Evolutionary conservation across 2,888 invertebrate genomes (phyloP), one percentile per base, ranked within the genome.

Genomic region (Melinaea menophilus): DNA sequence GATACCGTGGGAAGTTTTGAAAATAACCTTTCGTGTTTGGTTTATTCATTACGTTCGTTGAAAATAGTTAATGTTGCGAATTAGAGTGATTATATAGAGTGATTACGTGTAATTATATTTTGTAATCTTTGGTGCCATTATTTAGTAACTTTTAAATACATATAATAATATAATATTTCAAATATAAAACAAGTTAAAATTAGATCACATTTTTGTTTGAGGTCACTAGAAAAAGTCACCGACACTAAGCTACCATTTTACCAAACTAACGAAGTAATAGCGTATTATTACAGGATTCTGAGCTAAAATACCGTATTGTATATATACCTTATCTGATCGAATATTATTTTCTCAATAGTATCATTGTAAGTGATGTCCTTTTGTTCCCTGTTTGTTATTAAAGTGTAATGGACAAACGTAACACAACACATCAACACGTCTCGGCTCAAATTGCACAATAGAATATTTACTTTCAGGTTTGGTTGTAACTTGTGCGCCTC

Each of bases 371-470:
- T 48, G 37, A 37, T 37, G 48, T 48, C 13, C 48, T 2, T 31
- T 51, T 51, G 51, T 51, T 48, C n/a, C 48, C 22, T n/a, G 46
- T 46, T 48, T 48, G 13, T 48, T 48, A 48, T 48, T 48, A 48
- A 48, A 48, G 22, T 12, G 48, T 48, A 13, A 58, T 47, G 7
- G 46, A 11, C 47, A 55, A 61, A 57, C 41, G 33, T 54, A 33
- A 56, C 59, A 59, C 37, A 3, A 47, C 46, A 64, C 59, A 60
- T 47, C 34, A 57, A 37, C 48, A 57, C 57, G 63, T 60, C 56
- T 51, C 22, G 4, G 9, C 51, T 84, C 80, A 79, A 74, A 74
- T 86, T 85, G 79, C 86, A 86, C 86, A 86, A 86, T 85, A 78
- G 84, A 73, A 75, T 81, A 85, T 81, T 84, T 75, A 80, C 77